Base-by-base conservation (phyloP, 2,888 invertebrate species). In the Himalopsyche tibetana region DNA sequence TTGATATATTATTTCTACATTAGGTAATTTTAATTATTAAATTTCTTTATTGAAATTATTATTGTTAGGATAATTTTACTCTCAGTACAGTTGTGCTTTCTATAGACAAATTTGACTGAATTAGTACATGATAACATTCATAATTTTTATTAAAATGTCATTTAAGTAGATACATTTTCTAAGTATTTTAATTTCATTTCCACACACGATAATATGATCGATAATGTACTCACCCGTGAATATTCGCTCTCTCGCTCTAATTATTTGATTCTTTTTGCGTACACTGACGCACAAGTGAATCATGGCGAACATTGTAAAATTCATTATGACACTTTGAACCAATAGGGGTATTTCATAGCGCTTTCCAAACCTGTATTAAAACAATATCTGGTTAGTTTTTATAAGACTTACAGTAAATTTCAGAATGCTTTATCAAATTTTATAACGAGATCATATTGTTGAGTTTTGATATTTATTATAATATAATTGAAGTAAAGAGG, bases 241-340 rank as follows among this genome's bases (percentile, higher is more conserved):
- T 91, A 96, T 95, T 91, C 96, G 94, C 90, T 98, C 97, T 89
- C 96, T 94, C 84, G 95, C 94, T 91, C 95, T 95, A 89, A 96
- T 94, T 88, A 97, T 95, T 91, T 96, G 95, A 91, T 95, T 97
- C 91, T 96, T 96, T 91, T 96, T 96, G 90, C 96, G 95, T 89
- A 98, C 96, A 91, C 94, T 95, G 42, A 99, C 97, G 94, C 99
- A 99, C 82, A 99, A 93, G 91, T 98, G 97, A 89, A 99, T 96
- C 97, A 99, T 97, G 85, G 95, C 94, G 92, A 99, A 95, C 99
- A 99, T 99, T 89, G 98, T 97, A 86, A 97, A 91, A 91, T 98
- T 99, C 99, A 99, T 99, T 86, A 99, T 95, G 91, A 99, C 95
- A 93, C 99, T 99, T 93, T 99, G 99, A 88, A 98, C 94, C 89